Evolutionary conservation across 2,797 vertebrate species (phyloP), one percentile per base, ranked within the genome.

Genomic region (Rhinoraja longicauda): DNA sequence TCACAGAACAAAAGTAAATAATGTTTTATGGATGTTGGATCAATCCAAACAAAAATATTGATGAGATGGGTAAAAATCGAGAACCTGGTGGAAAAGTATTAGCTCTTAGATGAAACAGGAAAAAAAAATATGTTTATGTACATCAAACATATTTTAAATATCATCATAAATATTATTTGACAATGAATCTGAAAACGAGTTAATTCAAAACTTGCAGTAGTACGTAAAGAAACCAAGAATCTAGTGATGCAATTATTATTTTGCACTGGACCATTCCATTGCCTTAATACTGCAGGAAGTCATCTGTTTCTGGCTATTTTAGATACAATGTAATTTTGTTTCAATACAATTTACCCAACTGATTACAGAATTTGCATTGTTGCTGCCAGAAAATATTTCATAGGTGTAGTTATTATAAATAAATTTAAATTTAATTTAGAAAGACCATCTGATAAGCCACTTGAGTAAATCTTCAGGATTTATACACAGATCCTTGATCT

Each of bases 341-440:
- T 29, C 81, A 67, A 67, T 21, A 17, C n/a, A 36, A 10, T 15
- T 88, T 17, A 64, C n/a, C n/a, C 15, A 19, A 9, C 59, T 36
- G n/a, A 64, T 13, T 2, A n/a, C 32, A 19, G 24, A 64, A 88
- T n/a, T 36, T 36, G 6, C 15, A 17, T 67, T 32, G 15, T 8
- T 32, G 6, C 13, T 3, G 1, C 29, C 24, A 67, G n/a, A 64
- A 9, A 13, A 21, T 88, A 7, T 67, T 67, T 21, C 36, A 36
- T 32, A 67, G n/a, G 29, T 36, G 62, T 21, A 67, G n/a, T 36
- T 67, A 88, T 36, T 15, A 53, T 45, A 12, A 75, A 57, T 12
- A 92, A 29, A 92, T 13, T 53, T 92, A 26, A n/a, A 92, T 39
- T 67, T 88, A 88, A 88, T 1, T 29, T 13, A n/a, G 88, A 90